Evolutionary conservation across 2,888 invertebrate genomes (phyloP), one percentile per base, ranked within the genome.

Genomic region (Lepeophtheirus nordmannii): DNA sequence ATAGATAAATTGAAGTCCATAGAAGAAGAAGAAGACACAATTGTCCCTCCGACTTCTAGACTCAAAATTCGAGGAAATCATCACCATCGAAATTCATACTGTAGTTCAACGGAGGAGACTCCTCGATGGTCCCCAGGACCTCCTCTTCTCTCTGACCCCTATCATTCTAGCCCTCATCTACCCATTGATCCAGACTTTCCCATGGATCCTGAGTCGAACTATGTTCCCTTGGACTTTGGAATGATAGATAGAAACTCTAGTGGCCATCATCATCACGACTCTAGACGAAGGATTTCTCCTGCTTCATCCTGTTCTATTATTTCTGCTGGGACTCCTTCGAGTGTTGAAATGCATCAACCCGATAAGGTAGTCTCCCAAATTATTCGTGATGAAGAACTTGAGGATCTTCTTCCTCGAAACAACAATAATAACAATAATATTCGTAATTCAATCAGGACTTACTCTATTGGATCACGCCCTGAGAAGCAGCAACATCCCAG

Each of bases 121-220:
- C 53, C 53, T 46, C 53, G 53, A 2, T 46, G 53, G 53, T 46
- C 53, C 8, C 53, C 53, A 46, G 53, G 53, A 14, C 30, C 30
- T 2, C 30, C 30, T 30, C 30, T 5, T 30, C 53, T 46, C n/a
- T 14, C n/a, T 17, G 53, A 46, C 17, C 53, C 53, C 8, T 46
- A 46, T 17, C 30, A 30, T 30, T n/a, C n/a, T 17, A 46, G 53
- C 53, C 53, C 53, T n/a, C 53, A 46, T 17, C 53, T 46, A 14
- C 53, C 53, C 53, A 46, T 46, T 8, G 53, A 46, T 17, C 53
- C 53, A 46, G 53, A 46, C 53, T 46, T 46, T 17, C 53, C 53
- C 2, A 46, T 46, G 53, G 53, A 46, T 17, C 53, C 53, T 5
- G 53, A 46, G n/a, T 46, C 53, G 17, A 46, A 46, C 53, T 46